phyloP scores from a whole-genome alignment of 2,797 vertebrate species.

The Saxicola maurus region DNA sequence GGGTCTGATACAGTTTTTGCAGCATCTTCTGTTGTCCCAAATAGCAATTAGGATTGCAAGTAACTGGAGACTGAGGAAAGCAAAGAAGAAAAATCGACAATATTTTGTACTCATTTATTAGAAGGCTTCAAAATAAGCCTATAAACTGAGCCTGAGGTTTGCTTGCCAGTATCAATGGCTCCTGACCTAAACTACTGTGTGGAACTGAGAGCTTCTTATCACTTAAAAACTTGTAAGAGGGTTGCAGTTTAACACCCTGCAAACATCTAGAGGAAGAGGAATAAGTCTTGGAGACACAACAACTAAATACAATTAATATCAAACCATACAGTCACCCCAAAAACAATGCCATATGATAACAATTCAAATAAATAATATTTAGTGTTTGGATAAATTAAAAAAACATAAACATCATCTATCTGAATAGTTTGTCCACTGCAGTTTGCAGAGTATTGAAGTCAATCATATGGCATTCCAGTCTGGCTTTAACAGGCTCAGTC shows the following conservation, averaged over 20 bases:
- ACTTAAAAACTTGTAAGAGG: background rate
- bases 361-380: background rate
- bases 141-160: background rate
- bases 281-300: background rate
- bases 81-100: fast-evolving
- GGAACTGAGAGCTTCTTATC: background rate
- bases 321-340: background rate
- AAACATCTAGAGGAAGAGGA: background rate
- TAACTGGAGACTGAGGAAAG: background rate
- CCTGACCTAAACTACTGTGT: background rate
- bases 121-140: background rate
- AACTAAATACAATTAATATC: background rate
- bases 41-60: background rate
- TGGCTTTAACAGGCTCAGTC: constrained; percentile 9
- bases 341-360: background rate
- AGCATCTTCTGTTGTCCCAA: background rate
- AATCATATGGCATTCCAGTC: background rate
- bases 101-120: background rate
- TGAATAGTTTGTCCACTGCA: background rate
- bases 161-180: background rate
- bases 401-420: background rate
- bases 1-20: background rate
- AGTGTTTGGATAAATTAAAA: background rate
- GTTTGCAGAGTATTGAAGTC: background rate
- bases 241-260: background rate